Evolutionary conservation across 2,888 invertebrate species (phyloP).

Genomic region (Lottia gigantea): DNA sequence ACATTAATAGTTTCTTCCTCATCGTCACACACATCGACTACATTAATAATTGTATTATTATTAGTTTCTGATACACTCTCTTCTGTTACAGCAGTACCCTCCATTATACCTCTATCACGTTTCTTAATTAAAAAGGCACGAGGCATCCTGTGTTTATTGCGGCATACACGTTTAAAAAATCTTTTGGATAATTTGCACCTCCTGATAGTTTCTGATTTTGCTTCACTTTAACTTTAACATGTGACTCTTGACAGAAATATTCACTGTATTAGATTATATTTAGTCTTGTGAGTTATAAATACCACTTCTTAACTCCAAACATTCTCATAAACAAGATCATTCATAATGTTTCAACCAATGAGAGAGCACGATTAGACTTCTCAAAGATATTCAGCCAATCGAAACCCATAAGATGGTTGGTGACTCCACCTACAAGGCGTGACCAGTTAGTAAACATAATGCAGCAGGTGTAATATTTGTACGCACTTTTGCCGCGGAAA

Average conservation of each 20-base stretch:
- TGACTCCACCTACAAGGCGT: no score
- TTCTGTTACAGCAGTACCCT: background rate
- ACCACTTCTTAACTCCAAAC: background rate
- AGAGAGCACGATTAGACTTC: background rate
- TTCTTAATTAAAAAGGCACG: constrained; percentile 28
- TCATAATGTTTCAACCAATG: background rate
- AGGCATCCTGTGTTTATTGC: constrained; percentile 18
- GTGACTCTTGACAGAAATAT: background rate
- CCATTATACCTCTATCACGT: constrained; percentile 10
- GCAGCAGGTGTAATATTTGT: no score
- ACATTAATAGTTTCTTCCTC: constrained; percentile 8
- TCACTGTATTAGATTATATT: background rate
- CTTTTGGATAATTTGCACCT: no score
- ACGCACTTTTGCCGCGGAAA: no score
- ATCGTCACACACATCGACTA: background rate
- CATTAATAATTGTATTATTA: background rate
- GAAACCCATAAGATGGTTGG: no score
- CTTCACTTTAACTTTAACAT: background rate
- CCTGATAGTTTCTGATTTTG: no score
- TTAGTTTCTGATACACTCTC: background rate
- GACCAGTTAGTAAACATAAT: no score
- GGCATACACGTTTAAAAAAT: no score
- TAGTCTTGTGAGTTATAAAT: constrained; percentile 5
- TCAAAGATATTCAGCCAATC: background rate
- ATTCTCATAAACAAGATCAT: constrained; percentile 3